Percentiles rank a stretch among this genome's conserved stretches.
These are phyloP conservation scores for Pantherophis vulpinus DNA, from an alignment of 2,797 vertebrate genomes.

Conservation along the genomic window DNA sequence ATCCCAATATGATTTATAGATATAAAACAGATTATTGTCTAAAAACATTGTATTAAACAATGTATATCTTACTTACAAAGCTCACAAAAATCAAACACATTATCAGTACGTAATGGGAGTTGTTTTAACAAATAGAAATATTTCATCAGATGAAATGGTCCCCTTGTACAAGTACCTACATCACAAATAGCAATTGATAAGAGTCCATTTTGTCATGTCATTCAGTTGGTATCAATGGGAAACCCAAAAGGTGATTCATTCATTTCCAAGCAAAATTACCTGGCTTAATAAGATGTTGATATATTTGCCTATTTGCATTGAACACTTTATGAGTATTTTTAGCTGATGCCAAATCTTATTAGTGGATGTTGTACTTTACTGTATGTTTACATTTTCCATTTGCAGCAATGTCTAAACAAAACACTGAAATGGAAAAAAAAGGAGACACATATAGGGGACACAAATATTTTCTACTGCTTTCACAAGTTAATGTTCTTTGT, in stretches of 20 bases:
- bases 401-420: background rate
- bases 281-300: background rate
- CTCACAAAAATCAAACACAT: background rate
- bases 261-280: background rate
- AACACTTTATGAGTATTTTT: background rate
- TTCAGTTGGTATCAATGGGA: background rate
- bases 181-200: background rate
- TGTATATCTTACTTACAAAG: background rate
- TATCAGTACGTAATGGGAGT: background rate
- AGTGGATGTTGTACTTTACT: background rate
- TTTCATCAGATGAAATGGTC: background rate
- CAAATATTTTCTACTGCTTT: background rate
- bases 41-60: background rate
- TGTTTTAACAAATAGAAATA: background rate
- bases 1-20: background rate
- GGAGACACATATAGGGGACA: background rate
- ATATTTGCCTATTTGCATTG: background rate
- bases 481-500: background rate
- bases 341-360: background rate
- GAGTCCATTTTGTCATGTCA: background rate
- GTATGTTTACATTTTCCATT: background rate
- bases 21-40: background rate
- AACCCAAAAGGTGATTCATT: background rate
- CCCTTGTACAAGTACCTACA: background rate
- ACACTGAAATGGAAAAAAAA: background rate